phyloP scores from a whole-genome alignment of 2,797 vertebrate species.

The Ceyx erithaca region DNA sequence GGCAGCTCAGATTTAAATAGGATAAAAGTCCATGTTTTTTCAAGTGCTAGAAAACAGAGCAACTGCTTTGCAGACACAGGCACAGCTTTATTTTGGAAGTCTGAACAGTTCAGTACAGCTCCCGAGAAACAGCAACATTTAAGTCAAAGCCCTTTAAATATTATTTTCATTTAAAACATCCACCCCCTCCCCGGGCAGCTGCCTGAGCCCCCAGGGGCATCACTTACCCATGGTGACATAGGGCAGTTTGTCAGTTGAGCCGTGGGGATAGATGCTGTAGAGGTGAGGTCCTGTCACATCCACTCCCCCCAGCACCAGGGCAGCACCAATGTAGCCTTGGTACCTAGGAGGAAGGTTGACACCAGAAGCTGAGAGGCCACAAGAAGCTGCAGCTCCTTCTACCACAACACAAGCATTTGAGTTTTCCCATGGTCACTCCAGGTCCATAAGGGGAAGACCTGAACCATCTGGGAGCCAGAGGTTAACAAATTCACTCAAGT shows the following conservation, averaged over 20 bases:
- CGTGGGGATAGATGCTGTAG: slow-evolving; percentile 97
- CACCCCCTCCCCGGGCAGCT: background rate
- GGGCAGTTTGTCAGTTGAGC: slow-evolving; percentile 96
- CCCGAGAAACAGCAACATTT: rapidly evolving
- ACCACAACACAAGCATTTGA: background rate
- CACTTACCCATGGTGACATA: slow-evolving; percentile 98
- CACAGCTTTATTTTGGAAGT: rapidly evolving
- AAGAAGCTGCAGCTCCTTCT: background rate
- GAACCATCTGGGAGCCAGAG: background rate
- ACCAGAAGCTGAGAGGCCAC: background rate
- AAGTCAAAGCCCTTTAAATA: rapidly evolving
- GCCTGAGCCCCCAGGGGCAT: too few relatives aligned
- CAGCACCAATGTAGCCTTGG: slow-evolving; percentile 95
- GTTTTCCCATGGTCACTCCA: background rate
- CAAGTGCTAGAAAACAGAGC: background rate
- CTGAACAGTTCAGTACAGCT: background rate
- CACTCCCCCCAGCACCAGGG: slow-evolving; percentile 93
- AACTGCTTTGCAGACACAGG: rapidly evolving
- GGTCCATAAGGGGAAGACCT: rapidly evolving
- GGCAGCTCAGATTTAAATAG: background rate
- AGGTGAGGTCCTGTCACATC: slow-evolving; percentile 93
- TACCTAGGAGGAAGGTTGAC: slow-evolving; percentile 79
- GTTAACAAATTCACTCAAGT: background rate
- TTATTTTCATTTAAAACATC: rapidly evolving
- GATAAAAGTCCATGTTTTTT: rapidly evolving